Evolutionary conservation across 1,140 invertebrate genomes (phyloP).

Genomic region (Drosophila oshimai): DNA sequence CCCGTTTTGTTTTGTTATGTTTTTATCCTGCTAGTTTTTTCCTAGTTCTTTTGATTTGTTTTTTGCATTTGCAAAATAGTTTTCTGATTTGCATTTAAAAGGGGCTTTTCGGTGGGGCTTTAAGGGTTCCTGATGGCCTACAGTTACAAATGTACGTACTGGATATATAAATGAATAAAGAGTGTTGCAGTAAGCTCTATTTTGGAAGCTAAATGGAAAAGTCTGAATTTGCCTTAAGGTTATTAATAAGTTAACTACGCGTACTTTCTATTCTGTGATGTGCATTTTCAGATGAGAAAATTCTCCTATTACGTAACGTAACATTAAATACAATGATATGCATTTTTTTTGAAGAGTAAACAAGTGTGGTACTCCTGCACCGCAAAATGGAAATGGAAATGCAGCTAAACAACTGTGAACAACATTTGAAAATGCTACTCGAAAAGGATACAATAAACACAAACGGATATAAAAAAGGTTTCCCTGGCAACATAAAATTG

Average conservation of each 20-base stretch:
- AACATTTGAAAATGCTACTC: neutral
- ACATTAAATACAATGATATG: neutral
- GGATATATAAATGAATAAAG: neutral
- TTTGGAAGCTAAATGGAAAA: neutral
- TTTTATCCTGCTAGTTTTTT: conserved; percentile 5
- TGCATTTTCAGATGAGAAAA: too few relatives aligned
- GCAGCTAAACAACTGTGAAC: neutral
- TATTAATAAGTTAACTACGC: too few relatives aligned
- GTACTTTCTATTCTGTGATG: too few relatives aligned
- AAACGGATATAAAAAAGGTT: conserved; percentile 7
- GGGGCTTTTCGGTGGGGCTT: conserved; percentile 42
- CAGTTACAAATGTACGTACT: conserved; percentile 13
- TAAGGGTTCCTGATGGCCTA: neutral
- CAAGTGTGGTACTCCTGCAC: neutral
- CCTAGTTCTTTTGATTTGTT: conserved; percentile 17
- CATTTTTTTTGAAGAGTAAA: neutral
- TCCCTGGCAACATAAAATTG: conserved; percentile 61
- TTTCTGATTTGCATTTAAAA: conserved; percentile 79
- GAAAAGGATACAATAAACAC: conserved; percentile 15
- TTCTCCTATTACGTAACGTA: neutral
- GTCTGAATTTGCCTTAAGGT: neutral
- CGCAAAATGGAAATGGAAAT: neutral
- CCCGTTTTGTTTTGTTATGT: conserved; percentile 47
- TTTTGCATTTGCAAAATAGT: conserved; percentile 56
- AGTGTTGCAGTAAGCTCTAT: neutral